phyloP scores from a whole-genome alignment of 2,888 invertebrate species.

The Actias luna region DNA sequence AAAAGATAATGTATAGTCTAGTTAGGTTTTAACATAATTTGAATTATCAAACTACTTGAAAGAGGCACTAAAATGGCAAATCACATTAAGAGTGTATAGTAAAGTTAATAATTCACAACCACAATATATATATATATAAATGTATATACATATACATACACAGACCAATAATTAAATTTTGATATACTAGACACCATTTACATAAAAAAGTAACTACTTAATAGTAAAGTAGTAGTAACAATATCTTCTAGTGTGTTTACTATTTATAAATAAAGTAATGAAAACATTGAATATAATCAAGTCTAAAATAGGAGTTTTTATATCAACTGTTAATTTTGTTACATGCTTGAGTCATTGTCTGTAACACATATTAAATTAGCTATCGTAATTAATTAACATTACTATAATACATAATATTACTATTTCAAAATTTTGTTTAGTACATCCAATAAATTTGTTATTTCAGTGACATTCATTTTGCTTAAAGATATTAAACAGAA shows the following conservation, averaged over 20 bases:
- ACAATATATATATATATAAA: conserved; percentile 54
- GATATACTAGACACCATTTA: conserved; percentile 26
- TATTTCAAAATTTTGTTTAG: not conserved
- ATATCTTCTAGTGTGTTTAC: conserved; percentile 25
- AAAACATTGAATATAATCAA: not conserved
- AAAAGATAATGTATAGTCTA: conserved; percentile 13
- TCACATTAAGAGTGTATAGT: conserved; percentile 68
- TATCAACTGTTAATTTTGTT: not conserved
- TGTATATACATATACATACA: conserved; percentile 50
- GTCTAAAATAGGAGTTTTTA: not conserved
- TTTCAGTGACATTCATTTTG: no score
- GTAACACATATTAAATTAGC: not conserved
- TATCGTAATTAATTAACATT: not conserved
- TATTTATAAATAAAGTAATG: not conserved
- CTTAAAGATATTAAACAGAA: not conserved
- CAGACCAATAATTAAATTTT: conserved; percentile 22
- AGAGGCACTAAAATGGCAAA: conserved; percentile 78
- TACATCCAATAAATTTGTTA: not conserved
- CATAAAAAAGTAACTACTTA: conserved; percentile 22
- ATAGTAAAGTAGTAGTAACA: conserved; percentile 21
- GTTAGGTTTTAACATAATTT: conserved; percentile 35
- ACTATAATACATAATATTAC: not conserved
- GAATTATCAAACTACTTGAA: conserved; percentile 38
- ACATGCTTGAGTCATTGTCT: not conserved
- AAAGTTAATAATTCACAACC: conserved; percentile 68